Percentiles rank a stretch among this genome's conserved stretches.
Evolutionary conservation across 2,113 vertebrate genomes (phyloP).

Genomic region (Tenrec ecaudatus): DNA sequence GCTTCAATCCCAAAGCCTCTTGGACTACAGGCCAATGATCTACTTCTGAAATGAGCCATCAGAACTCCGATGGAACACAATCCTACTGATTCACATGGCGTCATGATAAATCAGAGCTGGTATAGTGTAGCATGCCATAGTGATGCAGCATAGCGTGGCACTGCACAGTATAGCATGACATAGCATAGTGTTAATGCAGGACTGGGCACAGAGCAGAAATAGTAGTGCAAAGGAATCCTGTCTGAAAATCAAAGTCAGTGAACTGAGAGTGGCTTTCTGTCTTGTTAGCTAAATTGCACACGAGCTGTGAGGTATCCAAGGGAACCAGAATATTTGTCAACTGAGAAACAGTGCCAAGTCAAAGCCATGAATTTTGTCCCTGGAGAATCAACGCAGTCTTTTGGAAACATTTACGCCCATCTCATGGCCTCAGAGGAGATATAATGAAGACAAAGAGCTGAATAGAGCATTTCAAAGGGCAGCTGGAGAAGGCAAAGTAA

Average conservation of each 20-base stretch:
- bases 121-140: background rate
- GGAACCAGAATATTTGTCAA: background rate
- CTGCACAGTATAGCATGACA: background rate
- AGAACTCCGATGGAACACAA: background rate
- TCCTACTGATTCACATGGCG: background rate
- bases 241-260: conserved; percentile 1
- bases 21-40: background rate
- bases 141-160: too few species aligned
- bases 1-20: background rate
- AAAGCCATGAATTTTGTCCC: background rate
- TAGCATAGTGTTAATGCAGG: background rate
- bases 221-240: background rate
- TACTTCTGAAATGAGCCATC: background rate
- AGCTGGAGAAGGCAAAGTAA: too few species aligned
- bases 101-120: background rate
- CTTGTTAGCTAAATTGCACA: background rate
- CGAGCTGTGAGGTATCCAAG: background rate
- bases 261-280: background rate
- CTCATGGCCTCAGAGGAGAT: background rate
- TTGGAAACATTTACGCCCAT: background rate
- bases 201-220: background rate
- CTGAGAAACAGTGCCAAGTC: background rate
- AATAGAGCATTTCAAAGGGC: too few species aligned
- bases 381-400: background rate
- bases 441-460: too few species aligned